phyloP scores from a whole-genome alignment of 2,888 invertebrate species.

The Lamproptera curius region DNA sequence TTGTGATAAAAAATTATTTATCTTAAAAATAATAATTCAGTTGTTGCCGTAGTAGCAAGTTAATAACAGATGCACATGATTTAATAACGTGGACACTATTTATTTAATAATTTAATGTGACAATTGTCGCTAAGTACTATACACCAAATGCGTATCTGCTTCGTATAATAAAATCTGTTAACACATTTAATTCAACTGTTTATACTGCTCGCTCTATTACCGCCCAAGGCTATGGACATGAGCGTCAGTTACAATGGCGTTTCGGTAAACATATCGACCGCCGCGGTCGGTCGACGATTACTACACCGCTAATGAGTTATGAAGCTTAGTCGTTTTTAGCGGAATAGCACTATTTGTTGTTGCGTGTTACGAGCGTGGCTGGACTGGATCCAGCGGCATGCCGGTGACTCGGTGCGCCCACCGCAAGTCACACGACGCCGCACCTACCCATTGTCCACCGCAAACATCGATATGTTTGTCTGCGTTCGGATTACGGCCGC shows the following conservation, averaged over 20 bases:
- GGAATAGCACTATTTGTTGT: slow-evolving; percentile 6
- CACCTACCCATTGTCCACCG: slow-evolving; percentile 56
- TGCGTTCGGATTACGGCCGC: slow-evolving; percentile 65
- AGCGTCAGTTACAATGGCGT: neutral
- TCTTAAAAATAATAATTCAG: too few species aligned
- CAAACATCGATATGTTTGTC: slow-evolving; percentile 70
- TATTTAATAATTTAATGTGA: neutral
- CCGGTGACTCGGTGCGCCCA: slow-evolving; percentile 41
- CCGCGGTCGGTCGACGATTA: neutral
- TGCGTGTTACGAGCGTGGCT: slow-evolving; percentile 47
- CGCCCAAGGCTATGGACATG: neutral
- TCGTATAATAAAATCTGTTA: neutral
- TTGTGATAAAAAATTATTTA: too few species aligned
- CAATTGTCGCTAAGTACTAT: neutral
- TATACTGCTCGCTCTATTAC: neutral
- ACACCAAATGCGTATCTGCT: neutral
- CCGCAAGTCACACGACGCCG: slow-evolving; percentile 51
- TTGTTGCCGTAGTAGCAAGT: neutral
- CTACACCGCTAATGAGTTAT: slow-evolving; percentile 1
- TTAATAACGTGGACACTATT: neutral
- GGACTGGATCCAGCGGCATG: slow-evolving; percentile 65
- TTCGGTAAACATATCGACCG: neutral
- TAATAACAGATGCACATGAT: neutral
- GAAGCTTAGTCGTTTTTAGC: too few species aligned
- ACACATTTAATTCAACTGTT: neutral